phyloP scores from a whole-genome alignment of 2,888 invertebrate genomes.

The Drosophila demipolita region DNA sequence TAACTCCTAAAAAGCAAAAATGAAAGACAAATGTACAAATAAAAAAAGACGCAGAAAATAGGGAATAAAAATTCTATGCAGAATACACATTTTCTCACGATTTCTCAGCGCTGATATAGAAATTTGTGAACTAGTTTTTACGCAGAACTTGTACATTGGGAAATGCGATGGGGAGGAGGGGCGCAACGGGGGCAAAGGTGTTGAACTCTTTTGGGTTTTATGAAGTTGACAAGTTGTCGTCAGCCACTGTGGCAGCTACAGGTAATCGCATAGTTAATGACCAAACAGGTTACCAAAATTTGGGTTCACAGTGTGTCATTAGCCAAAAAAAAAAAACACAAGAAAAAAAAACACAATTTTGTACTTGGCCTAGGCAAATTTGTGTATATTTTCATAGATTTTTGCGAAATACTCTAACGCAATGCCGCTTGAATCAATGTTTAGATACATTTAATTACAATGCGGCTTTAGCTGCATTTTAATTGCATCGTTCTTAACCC shows the following conservation, averaged over 20 bases:
- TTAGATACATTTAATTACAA: conserved; percentile 80
- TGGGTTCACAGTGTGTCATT: conserved; percentile 54
- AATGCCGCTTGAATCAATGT: conserved; percentile 67
- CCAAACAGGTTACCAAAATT: conserved; percentile 65
- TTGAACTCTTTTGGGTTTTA: conserved; percentile 69
- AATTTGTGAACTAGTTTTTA: conserved; percentile 70
- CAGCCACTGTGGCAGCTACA: conserved; percentile 35
- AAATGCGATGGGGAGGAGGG: conserved; percentile 33
- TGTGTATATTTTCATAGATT: conserved; percentile 27
- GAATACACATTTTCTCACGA: conserved; percentile 76
- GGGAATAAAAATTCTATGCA: conserved; percentile 56
- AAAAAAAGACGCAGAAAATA: conserved; percentile 31
- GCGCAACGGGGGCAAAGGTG: conserved; percentile 54
- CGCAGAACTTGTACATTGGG: conserved; percentile 71
- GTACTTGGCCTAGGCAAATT: conserved; percentile 51
- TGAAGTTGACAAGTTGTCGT: conserved; percentile 55
- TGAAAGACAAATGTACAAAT: background rate
- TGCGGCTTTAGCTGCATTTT: conserved; percentile 65
- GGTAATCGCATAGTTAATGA: conserved; percentile 50
- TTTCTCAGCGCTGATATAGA: conserved; percentile 67
- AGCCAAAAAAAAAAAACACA: conserved; percentile 15
- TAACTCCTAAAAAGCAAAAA: conserved; percentile 33
- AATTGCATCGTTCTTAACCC: conserved; percentile 83
- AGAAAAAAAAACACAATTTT: conserved; percentile 9
- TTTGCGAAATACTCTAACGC: conserved; percentile 45